These are phyloP conservation scores for Thryonomys swinderianus DNA, from an alignment of 2,113 vertebrate genomes.

Conservation along the genomic window DNA sequence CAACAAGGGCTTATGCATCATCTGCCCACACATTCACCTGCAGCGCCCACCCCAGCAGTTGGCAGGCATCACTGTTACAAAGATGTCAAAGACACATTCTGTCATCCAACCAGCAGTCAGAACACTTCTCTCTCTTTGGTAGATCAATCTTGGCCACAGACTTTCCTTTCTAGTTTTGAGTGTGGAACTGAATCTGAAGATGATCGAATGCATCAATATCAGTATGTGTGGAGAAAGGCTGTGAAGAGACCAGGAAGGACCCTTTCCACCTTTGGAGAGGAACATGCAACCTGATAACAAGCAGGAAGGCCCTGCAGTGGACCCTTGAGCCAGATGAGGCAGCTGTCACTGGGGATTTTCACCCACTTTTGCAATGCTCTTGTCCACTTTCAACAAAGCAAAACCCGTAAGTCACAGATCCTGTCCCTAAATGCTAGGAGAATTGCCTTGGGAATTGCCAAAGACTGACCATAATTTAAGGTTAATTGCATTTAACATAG, in stretches of 20 bases:
- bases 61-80: rapidly evolving
- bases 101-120: background rate
- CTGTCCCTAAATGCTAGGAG: background rate
- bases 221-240: background rate
- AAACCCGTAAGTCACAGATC: background rate
- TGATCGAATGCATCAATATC: background rate
- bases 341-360: background rate
- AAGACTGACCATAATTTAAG: background rate
- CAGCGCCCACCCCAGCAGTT: background rate
- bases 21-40: background rate
- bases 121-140: background rate
- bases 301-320: background rate
- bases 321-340: background rate
- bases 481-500: background rate
- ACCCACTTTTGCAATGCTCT: background rate
- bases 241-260: background rate
- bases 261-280: background rate
- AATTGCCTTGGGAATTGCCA: background rate
- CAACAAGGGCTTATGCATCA: background rate
- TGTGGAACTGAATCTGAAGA: background rate
- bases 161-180: conserved; percentile 7
- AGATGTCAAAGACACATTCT: background rate
- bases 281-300: rapidly evolving
- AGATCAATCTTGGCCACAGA: background rate
- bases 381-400: background rate